Evolutionary conservation across 1,140 invertebrate genomes (phyloP).

Genomic region (Diuraphis noxia): DNA sequence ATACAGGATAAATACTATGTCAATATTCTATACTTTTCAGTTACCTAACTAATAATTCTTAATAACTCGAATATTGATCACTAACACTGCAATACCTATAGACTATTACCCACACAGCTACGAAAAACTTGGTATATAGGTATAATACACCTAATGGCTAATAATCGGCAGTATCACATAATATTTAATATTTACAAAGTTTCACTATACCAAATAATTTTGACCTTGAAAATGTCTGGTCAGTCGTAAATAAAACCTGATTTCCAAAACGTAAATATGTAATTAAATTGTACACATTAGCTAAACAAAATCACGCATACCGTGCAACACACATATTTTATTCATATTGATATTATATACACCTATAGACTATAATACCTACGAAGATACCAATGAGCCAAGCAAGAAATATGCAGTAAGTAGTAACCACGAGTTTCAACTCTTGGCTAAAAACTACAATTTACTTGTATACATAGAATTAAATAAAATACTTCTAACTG

Average conservation of each 20-base stretch:
- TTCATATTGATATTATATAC: not conserved
- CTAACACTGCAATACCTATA: not conserved
- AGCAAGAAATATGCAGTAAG: not conserved
- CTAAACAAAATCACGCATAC: not conserved
- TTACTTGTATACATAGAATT: not conserved
- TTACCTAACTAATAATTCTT: no score
- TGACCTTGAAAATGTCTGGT: not conserved
- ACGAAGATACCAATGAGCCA: not conserved
- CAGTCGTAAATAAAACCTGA: not conserved
- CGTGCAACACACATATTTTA: not conserved
- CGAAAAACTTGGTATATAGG: not conserved
- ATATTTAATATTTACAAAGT: not conserved
- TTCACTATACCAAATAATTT: not conserved
- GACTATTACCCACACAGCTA: no score
- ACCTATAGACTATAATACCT: not conserved
- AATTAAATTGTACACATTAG: not conserved
- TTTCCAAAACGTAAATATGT: conserved; percentile 21
- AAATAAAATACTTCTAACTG: not conserved
- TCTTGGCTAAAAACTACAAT: not conserved
- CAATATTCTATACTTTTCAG: not conserved
- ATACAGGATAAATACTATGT: not conserved
- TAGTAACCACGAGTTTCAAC: not conserved
- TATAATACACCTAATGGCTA: not conserved
- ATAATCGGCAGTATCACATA: not conserved
- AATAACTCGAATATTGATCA: not conserved